Evolutionary conservation across 2,113 vertebrate genomes (phyloP), one percentile per base, ranked within the genome.

Genomic region (Apodemus speciosus): DNA sequence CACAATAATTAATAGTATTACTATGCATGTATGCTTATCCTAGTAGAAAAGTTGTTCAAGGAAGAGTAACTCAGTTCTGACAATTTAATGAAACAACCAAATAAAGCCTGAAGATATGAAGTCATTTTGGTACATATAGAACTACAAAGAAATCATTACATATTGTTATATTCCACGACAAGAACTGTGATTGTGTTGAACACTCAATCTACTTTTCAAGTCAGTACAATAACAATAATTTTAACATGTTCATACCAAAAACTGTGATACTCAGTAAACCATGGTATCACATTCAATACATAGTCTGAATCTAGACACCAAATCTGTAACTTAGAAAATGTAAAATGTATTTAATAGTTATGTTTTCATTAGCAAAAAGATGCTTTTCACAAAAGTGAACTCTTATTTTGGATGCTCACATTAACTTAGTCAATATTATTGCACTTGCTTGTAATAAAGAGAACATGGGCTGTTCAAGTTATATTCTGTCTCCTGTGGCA

Each of bases 341-440:
- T 71, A 94, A 88, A 97, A 95, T 66, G 95, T 56, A 92, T 96
- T 85, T 87, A 95, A 91, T 90, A 90, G 90, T 97, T 0, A 0
- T 71, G 71, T 95, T 93, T 97, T 96, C 80, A 84, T 97, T 91
- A 81, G 88, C 90, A 96, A 96, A 97, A 94, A 32, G 14, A 94
- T 10, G 93, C 79, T 86, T 94, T 95, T 95, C 92, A 84, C 60
- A 53, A 88, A 84, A 97, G 58, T 14, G 15, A 46, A 94, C 94
- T 95, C 71, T 68, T 84, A 97, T 71, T 95, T 97, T 94, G 95
- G 83, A 96, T 46, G 89, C 85, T 97, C 53, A 84, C 85, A 97
- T 98, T 97, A 98, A 98, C 97, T 98, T 98, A 98, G 97, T 97
- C 96, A 98, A 97, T 93, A 98, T 97, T 97, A 97, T 97, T 96